Base-by-base conservation (phyloP, 1,140 invertebrate species). In the Aporrectodea caliginosa region DNA sequence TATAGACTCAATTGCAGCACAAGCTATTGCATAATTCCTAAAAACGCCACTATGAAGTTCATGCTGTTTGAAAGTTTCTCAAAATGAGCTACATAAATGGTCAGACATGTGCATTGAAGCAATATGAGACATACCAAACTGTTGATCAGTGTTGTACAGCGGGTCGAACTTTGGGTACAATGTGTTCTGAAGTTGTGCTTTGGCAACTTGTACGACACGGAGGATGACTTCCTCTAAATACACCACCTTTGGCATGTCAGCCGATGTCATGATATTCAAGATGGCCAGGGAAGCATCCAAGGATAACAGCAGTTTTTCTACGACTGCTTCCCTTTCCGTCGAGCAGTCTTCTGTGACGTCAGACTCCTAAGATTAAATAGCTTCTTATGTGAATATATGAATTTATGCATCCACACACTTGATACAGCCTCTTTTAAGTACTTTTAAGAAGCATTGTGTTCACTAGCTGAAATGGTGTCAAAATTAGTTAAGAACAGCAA, bases 111-210 rank as follows among this genome's bases (percentile, higher is more conserved):
- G n/a, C n/a, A n/a, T n/a, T n/a, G n/a, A n/a, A n/a, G n/a, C n/a
- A n/a, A n/a, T n/a, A n/a, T n/a, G n/a, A n/a, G n/a, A 84, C 88
- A 88, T 89, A 86, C 90, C 90, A 33, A 85, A 85, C 83, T 89
- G 89, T 32, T 85, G 85, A 85, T 95, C 93, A 82, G 95, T 91
- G 85, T 94, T 93, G 85, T 98, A 99, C 0, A 98, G 96, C 14
- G 96, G 95, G 90, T 99, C 97, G 88, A 95, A 98, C 0, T 95
- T 93, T 71, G 97, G 98, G 90, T 95, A 99, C 82, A 99, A 95
- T 0, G 97, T 97, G 88, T 98, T 97, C 82, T 94, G 93, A 16
- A 99, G 89, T 89, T 98, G 96, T 89, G 95, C 98, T 90, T 98
- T 98, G 81, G 95, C 93, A 88, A 98, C 96, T 84, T 95, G 90